phyloP scores from a whole-genome alignment of 2,888 invertebrate species.

The Hyalella azteca region DNA sequence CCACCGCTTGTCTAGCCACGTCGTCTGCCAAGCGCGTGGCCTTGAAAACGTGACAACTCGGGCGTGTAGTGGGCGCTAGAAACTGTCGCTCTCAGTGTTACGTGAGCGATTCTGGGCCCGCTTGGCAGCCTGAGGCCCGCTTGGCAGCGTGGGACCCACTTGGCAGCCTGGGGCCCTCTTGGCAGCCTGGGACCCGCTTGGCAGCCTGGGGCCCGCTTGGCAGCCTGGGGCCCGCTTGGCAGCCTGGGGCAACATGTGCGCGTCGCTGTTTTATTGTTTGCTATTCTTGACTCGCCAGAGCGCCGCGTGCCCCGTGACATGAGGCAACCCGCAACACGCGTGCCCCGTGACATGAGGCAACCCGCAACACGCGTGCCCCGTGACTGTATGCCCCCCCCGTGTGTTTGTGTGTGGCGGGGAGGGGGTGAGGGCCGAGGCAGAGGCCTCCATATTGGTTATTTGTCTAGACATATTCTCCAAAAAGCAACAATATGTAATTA shows the following conservation, averaged over 20 bases:
- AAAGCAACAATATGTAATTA: too few species aligned
- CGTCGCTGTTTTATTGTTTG: neutral
- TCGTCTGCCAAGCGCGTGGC: neutral
- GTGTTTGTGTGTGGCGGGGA: too few species aligned
- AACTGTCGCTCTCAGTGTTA: constrained; percentile 6
- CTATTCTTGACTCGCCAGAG: constrained; percentile 25
- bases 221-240: neutral
- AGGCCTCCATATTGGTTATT: too few species aligned
- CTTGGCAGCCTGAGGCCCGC: neutral
- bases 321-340: too few species aligned
- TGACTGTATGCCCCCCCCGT: too few species aligned
- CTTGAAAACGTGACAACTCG: neutral
- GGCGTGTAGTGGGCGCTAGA: neutral
- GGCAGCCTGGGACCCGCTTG: neutral
- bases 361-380: too few species aligned
- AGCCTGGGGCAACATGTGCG: neutral
- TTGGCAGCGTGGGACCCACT: neutral
- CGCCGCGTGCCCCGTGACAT: too few species aligned
- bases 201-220: neutral
- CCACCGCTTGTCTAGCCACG: too few species aligned
- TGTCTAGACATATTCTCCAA: too few species aligned
- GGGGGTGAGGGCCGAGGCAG: too few species aligned
- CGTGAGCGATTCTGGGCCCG: neutral
- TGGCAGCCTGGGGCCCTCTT: neutral
- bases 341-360: too few species aligned